A percentile compares a stretch with the other conserved stretches of the same genome.
Evolutionary conservation across 2,888 invertebrate species (phyloP).

Genomic region (Drosophila niveifrons): DNA sequence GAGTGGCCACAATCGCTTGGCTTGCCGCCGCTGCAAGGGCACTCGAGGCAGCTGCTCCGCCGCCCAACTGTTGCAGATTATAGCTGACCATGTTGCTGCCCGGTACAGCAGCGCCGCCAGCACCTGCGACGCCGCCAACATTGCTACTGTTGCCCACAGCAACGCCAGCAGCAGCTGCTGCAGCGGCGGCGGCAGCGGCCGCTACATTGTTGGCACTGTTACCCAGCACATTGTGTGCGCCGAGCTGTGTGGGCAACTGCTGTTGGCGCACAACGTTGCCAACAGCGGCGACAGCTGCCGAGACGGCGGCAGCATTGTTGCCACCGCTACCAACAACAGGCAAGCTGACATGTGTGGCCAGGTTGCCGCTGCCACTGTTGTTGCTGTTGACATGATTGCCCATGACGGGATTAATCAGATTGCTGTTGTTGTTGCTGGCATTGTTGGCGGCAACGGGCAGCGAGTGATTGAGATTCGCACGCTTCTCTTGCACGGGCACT

Average conservation of each 20-base stretch:
- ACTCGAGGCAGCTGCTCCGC: slow-evolving; percentile 89
- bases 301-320: slow-evolving; percentile 3
- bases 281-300: slow-evolving; percentile 1
- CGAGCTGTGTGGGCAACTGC: slow-evolving; percentile 56
- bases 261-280: slow-evolving; percentile 59
- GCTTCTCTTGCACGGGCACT: slow-evolving; percentile 84
- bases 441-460: slow-evolving; percentile 46
- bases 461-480: slow-evolving; percentile 79
- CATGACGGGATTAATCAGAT: slow-evolving; percentile 20
- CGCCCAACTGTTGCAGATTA: slow-evolving; percentile 92
- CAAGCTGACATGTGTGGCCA: slow-evolving; percentile 63
- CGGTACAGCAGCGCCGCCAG: slow-evolving; percentile 17
- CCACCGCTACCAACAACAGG: slow-evolving; percentile 65
- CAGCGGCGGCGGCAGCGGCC: slow-evolving; percentile 12
- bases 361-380: slow-evolving; percentile 20
- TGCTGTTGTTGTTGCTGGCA: not conserved
- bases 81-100: slow-evolving; percentile 86
- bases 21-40: slow-evolving; percentile 97
- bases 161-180: slow-evolving; percentile 14
- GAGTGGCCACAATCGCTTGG: slow-evolving; percentile 98
- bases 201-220: slow-evolving; percentile 5
- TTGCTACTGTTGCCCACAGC: slow-evolving; percentile 24
- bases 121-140: slow-evolving; percentile 11
- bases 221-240: slow-evolving; percentile 39
- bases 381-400: slow-evolving; percentile 48